phyloP scores from a whole-genome alignment of 2,888 invertebrate species.

The Hypomecis punctinalis region DNA sequence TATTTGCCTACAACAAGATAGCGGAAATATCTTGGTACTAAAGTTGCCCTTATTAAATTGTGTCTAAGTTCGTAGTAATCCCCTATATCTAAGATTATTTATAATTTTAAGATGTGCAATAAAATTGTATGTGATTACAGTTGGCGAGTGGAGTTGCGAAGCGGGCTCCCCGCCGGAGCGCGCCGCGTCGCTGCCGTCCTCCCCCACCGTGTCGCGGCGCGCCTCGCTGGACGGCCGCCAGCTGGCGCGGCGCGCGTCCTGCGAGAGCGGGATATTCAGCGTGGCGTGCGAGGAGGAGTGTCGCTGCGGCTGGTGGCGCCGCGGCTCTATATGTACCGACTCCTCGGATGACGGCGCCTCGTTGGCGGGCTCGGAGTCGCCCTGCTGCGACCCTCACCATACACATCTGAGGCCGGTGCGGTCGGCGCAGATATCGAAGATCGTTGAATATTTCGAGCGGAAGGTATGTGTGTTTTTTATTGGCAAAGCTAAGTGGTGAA shows the following conservation, averaged over 20 bases:
- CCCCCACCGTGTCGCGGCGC: slow-evolving; percentile 65
- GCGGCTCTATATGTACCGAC: slow-evolving; percentile 91
- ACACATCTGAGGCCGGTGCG: slow-evolving; percentile 84
- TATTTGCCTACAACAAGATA: too few relatives aligned
- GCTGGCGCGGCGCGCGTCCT: slow-evolving; percentile 89
- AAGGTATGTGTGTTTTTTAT: too few relatives aligned
- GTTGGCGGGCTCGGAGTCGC: slow-evolving; percentile 90
- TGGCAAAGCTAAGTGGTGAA: too few relatives aligned
- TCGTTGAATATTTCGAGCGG: slow-evolving; percentile 95
- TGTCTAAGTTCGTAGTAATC: too few relatives aligned
- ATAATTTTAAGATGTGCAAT: too few relatives aligned
- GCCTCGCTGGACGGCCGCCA: slow-evolving; percentile 54
- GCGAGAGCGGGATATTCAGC: slow-evolving; percentile 96
- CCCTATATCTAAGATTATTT: too few relatives aligned
- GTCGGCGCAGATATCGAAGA: slow-evolving; percentile 90
- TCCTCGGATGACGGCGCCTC: slow-evolving; percentile 94
- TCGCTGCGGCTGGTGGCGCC: slow-evolving; percentile 74
- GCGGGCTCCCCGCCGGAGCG: slow-evolving; percentile 88
- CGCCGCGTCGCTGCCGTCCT: slow-evolving; percentile 70
- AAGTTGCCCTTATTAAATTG: too few relatives aligned
- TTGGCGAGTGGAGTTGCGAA: slow-evolving; percentile 89
- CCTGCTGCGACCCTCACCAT: slow-evolving; percentile 86
- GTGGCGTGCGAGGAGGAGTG: slow-evolving; percentile 92
- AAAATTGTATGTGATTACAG: too few relatives aligned
- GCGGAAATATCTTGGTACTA: too few relatives aligned